Conservation (phyloP, 2,113 vertebrate genomes). For the Lasiurus borealis region DNA sequence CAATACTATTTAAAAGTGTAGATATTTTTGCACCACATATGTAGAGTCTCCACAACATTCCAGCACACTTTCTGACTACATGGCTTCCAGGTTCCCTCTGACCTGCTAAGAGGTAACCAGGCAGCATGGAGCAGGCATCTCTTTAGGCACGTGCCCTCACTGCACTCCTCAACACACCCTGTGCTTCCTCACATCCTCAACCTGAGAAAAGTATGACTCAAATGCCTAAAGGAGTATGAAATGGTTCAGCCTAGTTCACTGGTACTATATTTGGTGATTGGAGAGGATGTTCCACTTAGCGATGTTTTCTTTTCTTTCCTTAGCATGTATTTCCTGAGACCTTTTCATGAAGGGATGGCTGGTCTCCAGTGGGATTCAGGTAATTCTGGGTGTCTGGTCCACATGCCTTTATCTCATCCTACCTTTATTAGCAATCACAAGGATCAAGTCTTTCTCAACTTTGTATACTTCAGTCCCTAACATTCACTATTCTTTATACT, state of each 20-base stretch:
- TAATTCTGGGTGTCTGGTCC: neutral
- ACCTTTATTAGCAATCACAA: neutral
- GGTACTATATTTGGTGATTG: neutral
- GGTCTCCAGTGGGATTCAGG: neutral
- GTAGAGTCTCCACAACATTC: conserved; percentile 11
- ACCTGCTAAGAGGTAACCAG: neutral
- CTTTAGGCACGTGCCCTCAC: neutral
- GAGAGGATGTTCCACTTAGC: neutral
- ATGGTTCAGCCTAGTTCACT: neutral
- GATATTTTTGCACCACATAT: conserved; percentile 47
- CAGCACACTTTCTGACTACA: neutral
- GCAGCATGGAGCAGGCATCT: neutral
- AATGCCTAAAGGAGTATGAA: neutral
- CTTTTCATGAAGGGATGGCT: neutral
- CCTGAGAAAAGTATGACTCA: neutral
- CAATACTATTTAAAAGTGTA: conserved; percentile 45
- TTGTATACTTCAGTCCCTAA: neutral
- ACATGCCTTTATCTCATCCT: neutral
- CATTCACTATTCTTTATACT: neutral
- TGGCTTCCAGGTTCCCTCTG: neutral
- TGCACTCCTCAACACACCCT: neutral
- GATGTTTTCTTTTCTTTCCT: neutral
- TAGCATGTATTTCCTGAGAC: neutral
- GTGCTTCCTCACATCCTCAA: neutral
- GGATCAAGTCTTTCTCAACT: neutral